Percentiles rank a stretch among this genome's conserved stretches.
These are phyloP conservation scores for Ceratoteleas bidentatus DNA, from an alignment of 1,140 invertebrate species.

Conservation along the genomic window DNA sequence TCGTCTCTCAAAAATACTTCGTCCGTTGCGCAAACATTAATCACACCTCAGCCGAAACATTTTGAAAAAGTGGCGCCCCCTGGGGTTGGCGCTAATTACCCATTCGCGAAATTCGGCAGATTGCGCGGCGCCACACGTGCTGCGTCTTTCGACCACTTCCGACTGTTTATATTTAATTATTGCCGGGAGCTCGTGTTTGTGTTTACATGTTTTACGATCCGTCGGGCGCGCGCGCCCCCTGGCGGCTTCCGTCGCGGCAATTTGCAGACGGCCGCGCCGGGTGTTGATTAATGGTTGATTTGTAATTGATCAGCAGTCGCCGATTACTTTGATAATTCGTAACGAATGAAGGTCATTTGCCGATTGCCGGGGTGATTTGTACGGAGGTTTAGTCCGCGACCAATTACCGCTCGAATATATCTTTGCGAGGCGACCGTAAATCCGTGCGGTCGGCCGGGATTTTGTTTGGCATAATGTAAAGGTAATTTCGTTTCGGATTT, in stretches of 20 bases:
- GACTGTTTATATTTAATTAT: conserved; percentile 62
- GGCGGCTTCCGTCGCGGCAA: not conserved
- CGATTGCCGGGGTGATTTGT: conserved; percentile 32
- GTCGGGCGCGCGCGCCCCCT: not conserved
- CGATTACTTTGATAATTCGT: conserved; percentile 54
- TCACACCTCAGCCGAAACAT: too few relatives aligned
- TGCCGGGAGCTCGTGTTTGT: conserved; percentile 15
- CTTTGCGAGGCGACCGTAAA: conserved; percentile 18
- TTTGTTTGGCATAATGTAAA: conserved; percentile 36
- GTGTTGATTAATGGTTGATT: conserved; percentile 54
- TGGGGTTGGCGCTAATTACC: conserved; percentile 37
- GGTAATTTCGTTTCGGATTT: conserved; percentile 30
- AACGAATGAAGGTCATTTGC: conserved; percentile 32
- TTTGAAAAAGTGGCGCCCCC: conserved; percentile 5
- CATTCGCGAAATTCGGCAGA: conserved; percentile 29
- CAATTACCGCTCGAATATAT: conserved; percentile 41
- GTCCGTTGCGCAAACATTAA: too few relatives aligned
- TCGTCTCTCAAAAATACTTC: too few relatives aligned
- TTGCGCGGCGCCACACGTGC: conserved; percentile 8
- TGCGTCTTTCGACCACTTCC: conserved; percentile 33
- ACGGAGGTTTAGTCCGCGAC: conserved; percentile 4
- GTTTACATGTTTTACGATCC: conserved; percentile 29
- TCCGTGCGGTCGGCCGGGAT: conserved; percentile 29
- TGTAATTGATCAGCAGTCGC: conserved; percentile 37
- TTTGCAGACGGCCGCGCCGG: conserved; percentile 20